phyloP scores from a whole-genome alignment of 2,113 vertebrate species.

The Elephas maximus region DNA sequence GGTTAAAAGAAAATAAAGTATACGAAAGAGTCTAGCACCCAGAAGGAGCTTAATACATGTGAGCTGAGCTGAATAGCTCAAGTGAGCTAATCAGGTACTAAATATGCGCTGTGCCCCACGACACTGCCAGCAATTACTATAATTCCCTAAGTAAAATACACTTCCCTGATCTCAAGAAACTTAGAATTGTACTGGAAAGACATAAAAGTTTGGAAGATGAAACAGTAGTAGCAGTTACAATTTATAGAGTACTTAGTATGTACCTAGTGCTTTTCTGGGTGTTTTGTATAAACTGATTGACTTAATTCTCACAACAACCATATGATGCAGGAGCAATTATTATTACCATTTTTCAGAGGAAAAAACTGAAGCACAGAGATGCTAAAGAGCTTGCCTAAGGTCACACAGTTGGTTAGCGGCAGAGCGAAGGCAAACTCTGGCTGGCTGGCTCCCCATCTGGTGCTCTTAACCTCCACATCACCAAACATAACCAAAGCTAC shows the following conservation, averaged over 20 bases:
- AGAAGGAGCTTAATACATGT: neutral
- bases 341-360: neutral
- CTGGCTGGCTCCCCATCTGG: neutral
- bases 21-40: neutral
- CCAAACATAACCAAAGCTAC: accelerated
- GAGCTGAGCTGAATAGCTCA: neutral
- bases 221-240: neutral
- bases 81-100: neutral
- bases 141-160: neutral
- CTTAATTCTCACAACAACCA: neutral
- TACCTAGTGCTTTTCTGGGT: too few species aligned
- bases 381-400: neutral
- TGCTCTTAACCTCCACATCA: neutral
- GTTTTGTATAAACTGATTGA: neutral
- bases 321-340: neutral
- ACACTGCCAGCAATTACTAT: neutral
- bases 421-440: neutral
- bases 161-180: neutral
- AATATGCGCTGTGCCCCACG: neutral
- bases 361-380: neutral
- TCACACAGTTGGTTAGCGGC: too few species aligned
- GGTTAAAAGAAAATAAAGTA: neutral
- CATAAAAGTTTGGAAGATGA: neutral
- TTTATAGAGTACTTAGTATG: neutral
- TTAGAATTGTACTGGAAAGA: neutral